These are phyloP conservation scores for Parasteatoda lunata DNA, from an alignment of 2,888 invertebrate species.

Conservation along the genomic window DNA sequence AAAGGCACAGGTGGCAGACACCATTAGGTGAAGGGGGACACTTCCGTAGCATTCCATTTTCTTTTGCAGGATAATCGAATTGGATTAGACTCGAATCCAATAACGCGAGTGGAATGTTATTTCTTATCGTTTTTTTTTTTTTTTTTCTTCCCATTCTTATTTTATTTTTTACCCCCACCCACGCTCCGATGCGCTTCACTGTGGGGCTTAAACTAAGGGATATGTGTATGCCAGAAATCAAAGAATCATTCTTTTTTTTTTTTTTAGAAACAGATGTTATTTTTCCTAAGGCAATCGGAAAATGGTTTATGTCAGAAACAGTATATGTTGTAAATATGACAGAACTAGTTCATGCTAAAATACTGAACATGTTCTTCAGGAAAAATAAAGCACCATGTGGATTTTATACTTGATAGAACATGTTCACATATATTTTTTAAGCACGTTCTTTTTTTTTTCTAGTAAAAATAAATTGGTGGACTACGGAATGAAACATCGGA, in stretches of 20 bases:
- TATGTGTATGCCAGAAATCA: neutral
- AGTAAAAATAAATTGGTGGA: too few species aligned
- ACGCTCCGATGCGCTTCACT: constrained; percentile 1
- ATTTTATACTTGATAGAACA: too few species aligned
- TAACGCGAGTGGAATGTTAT: constrained; percentile 55
- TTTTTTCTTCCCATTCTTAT: neutral
- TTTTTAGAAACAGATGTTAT: neutral
- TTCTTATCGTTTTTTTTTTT: constrained; percentile 6
- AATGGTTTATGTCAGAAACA: too few species aligned
- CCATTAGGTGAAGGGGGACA: constrained; percentile 21
- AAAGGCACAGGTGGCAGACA: constrained; percentile 58
- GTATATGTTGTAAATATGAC: too few species aligned
- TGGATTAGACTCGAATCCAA: constrained; percentile 64
- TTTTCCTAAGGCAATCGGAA: neutral
- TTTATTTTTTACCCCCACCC: neutral
- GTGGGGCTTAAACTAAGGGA: constrained; percentile 19
- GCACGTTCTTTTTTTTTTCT: too few species aligned
- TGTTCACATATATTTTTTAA: too few species aligned
- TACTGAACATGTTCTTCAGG: too few species aligned
- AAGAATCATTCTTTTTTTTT: neutral
- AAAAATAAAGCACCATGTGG: too few species aligned
- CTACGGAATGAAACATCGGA: too few species aligned
- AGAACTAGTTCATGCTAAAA: too few species aligned
- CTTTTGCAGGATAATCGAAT: constrained; percentile 56
- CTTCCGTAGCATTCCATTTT: constrained; percentile 48